These are phyloP conservation scores for Strongylocentrotus purpuratus DNA, from an alignment of 35 echinoderm and acorn worm genomes.

Conservation along the genomic window DNA sequence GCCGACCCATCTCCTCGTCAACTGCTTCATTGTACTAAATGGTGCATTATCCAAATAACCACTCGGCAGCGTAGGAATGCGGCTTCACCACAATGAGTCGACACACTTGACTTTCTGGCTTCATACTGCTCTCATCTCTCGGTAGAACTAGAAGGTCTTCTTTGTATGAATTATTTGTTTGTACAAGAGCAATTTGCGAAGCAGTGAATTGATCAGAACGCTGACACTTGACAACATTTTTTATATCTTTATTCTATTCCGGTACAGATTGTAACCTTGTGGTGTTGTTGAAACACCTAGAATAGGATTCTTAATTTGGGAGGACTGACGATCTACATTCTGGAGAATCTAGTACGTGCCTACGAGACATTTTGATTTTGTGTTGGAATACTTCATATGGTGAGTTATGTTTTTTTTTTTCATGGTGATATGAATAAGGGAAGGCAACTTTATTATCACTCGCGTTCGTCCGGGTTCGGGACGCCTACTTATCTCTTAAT, in stretches of 20 bases:
- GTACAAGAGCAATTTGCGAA: background rate
- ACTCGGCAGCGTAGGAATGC: background rate
- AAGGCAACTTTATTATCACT: too few species aligned
- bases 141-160: background rate
- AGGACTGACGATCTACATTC: background rate
- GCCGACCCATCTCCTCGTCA: background rate
- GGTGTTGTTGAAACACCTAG: background rate
- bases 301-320: too few species aligned
- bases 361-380: too few species aligned
- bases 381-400: too few species aligned
- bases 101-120: background rate
- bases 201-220: background rate
- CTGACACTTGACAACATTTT: background rate
- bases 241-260: background rate
- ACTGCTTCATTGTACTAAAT: background rate
- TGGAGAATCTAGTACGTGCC: background rate
- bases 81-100: background rate
- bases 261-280: background rate
- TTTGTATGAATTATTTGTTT: background rate
- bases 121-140: background rate
- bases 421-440: background rate
- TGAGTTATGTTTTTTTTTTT: background rate
- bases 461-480: too few species aligned
- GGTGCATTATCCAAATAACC: constrained; percentile 3
- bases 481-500: too few species aligned